These are phyloP conservation scores for Coracias cyanogaster DNA, from an alignment of 2,797 vertebrate species.

Conservation along the genomic window DNA sequence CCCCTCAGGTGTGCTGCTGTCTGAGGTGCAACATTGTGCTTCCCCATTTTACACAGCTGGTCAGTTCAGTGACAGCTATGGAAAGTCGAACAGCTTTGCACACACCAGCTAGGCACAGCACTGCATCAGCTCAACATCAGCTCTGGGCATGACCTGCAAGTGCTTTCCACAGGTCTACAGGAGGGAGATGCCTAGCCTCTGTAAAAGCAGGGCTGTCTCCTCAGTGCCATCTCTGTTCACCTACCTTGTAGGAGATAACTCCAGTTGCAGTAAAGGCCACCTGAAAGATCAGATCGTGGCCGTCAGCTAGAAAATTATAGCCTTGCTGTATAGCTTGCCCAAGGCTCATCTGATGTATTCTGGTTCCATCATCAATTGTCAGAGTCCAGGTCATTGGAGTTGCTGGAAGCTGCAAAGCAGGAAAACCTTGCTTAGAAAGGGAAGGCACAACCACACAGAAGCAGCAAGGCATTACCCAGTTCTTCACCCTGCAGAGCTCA, in stretches of 20 bases:
- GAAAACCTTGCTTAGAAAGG: neutral
- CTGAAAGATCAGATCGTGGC: conserved; percentile 35
- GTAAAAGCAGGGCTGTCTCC: neutral
- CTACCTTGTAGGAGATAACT: conserved; percentile 72
- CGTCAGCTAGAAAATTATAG: conserved; percentile 61
- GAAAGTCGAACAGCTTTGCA: neutral
- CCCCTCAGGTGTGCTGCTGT: neutral
- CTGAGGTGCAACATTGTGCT: too few species aligned
- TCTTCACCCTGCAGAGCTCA: neutral
- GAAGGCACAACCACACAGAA: neutral
- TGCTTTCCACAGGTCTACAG: neutral
- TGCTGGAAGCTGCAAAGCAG: conserved; percentile 1
- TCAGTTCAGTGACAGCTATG: neutral
- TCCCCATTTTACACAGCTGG: neutral
- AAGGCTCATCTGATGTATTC: conserved; percentile 21
- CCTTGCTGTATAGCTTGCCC: conserved; percentile 69
- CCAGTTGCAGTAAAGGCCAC: conserved; percentile 72
- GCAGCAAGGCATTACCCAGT: neutral
- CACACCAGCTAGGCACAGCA: neutral
- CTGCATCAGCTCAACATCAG: neutral
- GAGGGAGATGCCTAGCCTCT: neutral
- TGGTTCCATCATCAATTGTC: conserved; percentile 45
- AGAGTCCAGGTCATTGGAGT: conserved; percentile 51
- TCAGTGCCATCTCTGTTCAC: neutral
- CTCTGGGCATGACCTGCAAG: neutral